Evolutionary conservation across 2,888 invertebrate species (phyloP).

Genomic region (Drosophila nigricruria): DNA sequence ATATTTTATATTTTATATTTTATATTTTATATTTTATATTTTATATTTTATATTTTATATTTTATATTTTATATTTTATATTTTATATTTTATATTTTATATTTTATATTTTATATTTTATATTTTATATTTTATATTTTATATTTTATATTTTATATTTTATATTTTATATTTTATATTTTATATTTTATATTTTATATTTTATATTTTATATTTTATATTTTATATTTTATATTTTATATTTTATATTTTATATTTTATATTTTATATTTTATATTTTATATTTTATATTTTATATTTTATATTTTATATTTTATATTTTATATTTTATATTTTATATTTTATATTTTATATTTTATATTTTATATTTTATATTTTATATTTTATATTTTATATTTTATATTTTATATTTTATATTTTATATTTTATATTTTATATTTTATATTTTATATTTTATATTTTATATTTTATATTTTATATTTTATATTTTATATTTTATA

Average conservation of each 20-base stretch:
- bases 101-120: constrained; percentile 1
- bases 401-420: constrained; percentile 1
- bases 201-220: not conserved
- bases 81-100: not conserved
- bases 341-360: constrained; percentile 1
- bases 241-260: not conserved
- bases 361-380: constrained; percentile 1
- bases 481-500: not conserved
- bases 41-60: constrained; percentile 6
- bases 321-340: constrained; percentile 1
- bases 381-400: not conserved
- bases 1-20: constrained; percentile 9
- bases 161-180: not conserved
- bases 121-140: constrained; percentile 1
- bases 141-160: constrained; percentile 5
- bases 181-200: not conserved
- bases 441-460: constrained; percentile 1
- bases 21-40: constrained; percentile 1
- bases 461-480: not conserved
- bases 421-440: not conserved
- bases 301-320: not conserved
- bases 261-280: not conserved
- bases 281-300: not conserved
- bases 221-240: not conserved
- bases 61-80: constrained; percentile 11